Base-by-base conservation (phyloP, 2,113 vertebrate species). In the Neomonachus schauinslandi region DNA sequence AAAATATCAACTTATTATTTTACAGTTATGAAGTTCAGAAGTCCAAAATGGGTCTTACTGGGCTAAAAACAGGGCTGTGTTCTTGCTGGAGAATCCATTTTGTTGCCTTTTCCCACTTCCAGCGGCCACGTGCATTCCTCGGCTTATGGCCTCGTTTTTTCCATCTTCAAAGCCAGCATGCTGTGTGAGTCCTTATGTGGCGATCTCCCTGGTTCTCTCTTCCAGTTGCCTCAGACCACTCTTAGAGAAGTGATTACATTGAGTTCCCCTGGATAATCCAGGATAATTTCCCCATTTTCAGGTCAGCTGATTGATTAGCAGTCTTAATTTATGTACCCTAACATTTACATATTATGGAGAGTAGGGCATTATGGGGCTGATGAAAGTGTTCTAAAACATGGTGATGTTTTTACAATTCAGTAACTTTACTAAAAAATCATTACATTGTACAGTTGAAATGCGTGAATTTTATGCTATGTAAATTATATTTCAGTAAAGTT, bases 371-470 rank as follows among this genome's bases (percentile, higher is more conserved):
- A 51, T 26, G 88, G n/a, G 33, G 14, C 51, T 92, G 16, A 92
- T 59, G 24, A 80, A 51, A 79, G 19, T 82, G 31, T 89, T 76
- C 42, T 72, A 69, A 97, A 87, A 77, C 21, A 26, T 89, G 57
- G 7, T 11, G 14, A 57, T 80, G 14, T 26, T 63, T 76, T 49
- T 86, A 36, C 22, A 92, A 1, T 82, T 92, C 39, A 72, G 7
- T 81, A 94, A 92, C 5, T 93, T 94, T 90, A 82, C 39, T 76
- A 93, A 94, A 83, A 79, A 72, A 31, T 57, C 5, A 36, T 88
- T 89, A 12, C 87, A 61, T 63, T 86, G 6, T 55, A 21, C 13
- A 55, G 3, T n/a, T 96, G 67, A 92, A 95, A 24, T 74, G 51
- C 10, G 16, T 94, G 26, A 42, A 46, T 81, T 71, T 96, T 81